phyloP scores from a whole-genome alignment of 2,888 invertebrate genomes.

The Cinara cedri region DNA sequence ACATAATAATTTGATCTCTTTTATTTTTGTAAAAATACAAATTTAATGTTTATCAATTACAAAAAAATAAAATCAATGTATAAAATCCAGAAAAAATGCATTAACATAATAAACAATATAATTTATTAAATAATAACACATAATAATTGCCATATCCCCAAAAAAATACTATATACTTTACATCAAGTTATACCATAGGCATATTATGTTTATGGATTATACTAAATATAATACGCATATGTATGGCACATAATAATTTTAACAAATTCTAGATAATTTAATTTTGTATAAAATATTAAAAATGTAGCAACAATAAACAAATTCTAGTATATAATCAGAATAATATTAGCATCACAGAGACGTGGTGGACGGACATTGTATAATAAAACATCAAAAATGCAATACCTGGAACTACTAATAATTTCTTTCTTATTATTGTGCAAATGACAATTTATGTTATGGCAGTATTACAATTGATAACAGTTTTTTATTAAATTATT shows the following conservation, averaged over 20 bases:
- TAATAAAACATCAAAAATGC: neutral
- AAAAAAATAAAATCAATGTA: neutral
- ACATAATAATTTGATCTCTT: slow-evolving; percentile 12
- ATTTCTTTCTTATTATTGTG: neutral
- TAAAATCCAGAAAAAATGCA: neutral
- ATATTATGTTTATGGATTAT: too few species aligned
- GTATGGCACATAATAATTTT: slow-evolving; percentile 43
- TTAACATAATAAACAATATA: slow-evolving; percentile 24
- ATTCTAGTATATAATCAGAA: neutral
- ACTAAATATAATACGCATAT: slow-evolving; percentile 5
- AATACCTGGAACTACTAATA: neutral
- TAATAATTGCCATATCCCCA: slow-evolving; percentile 45
- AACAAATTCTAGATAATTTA: slow-evolving; percentile 20
- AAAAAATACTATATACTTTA: slow-evolving; percentile 3
- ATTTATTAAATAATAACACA: slow-evolving; percentile 44
- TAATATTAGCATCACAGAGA: slow-evolving; percentile 38
- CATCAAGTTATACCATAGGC: neutral
- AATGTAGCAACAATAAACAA: slow-evolving; percentile 28
- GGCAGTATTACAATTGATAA: slow-evolving; percentile 8
- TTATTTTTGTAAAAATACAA: slow-evolving; percentile 40
- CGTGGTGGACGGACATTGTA: slow-evolving; percentile 6
- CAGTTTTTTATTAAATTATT: neutral
- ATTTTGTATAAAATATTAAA: slow-evolving; percentile 20
- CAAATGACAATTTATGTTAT: slow-evolving; percentile 1
- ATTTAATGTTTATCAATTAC: slow-evolving; percentile 3